These are phyloP conservation scores for Habropoda laboriosa DNA, from an alignment of 1,140 invertebrate species.

Conservation along the genomic window DNA sequence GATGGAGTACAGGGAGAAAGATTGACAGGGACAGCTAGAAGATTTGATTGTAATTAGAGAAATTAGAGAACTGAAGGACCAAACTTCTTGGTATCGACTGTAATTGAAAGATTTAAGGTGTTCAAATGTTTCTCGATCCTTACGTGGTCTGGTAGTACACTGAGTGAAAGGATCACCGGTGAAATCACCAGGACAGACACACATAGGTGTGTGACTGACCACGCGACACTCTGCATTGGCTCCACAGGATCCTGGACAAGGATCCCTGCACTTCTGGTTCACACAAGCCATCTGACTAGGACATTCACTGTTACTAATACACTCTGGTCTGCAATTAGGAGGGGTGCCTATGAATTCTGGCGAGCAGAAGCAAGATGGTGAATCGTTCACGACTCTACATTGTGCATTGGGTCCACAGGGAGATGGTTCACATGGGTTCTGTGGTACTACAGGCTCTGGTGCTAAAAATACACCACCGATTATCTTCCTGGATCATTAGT, in stretches of 20 bases:
- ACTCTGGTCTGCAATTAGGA: conserved; percentile 85
- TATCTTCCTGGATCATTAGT: conserved; percentile 2
- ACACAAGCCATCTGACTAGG: conserved; percentile 84
- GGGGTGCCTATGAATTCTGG: conserved; percentile 84
- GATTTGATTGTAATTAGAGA: neutral
- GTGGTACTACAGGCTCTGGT: too few relatives aligned
- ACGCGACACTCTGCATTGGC: conserved; percentile 84
- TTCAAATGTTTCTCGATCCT: conserved; percentile 64
- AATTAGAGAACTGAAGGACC: neutral
- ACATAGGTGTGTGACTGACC: conserved; percentile 85
- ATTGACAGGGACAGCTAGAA: neutral
- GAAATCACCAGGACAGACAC: conserved; percentile 83
- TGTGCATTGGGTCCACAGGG: conserved; percentile 88
- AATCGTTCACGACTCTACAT: conserved; percentile 84
- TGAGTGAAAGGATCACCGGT: conserved; percentile 82
- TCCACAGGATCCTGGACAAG: conserved; percentile 86
- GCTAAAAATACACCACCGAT: conserved; percentile 44
- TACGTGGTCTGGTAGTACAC: conserved; percentile 77
- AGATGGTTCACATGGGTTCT: conserved; percentile 81
- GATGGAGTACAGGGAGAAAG: conserved; percentile 88
- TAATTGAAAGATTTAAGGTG: conserved; percentile 66
- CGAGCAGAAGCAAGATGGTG: conserved; percentile 86
- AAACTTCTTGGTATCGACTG: neutral
- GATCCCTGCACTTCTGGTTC: conserved; percentile 87
- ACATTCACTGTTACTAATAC: conserved; percentile 85